Evolutionary conservation across 2,888 invertebrate genomes (phyloP).

Genomic region (Morpho deidamia): DNA sequence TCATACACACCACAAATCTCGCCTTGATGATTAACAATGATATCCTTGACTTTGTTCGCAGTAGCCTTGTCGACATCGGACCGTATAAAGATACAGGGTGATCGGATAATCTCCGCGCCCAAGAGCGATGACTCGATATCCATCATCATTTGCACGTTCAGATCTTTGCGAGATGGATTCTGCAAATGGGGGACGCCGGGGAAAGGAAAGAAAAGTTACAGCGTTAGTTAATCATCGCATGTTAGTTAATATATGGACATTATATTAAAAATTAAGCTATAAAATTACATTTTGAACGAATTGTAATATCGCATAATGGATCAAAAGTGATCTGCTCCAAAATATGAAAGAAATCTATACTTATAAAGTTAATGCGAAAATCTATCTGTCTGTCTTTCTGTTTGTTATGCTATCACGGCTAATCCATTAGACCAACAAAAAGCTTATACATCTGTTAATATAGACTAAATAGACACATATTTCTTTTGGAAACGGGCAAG

Average conservation of each 20-base stretch:
- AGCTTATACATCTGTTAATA: too few species aligned
- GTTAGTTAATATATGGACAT: not conserved
- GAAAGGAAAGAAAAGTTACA: slow-evolving; percentile 25
- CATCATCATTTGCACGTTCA: slow-evolving; percentile 95
- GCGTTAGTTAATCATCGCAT: slow-evolving; percentile 8
- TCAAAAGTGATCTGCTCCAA: too few species aligned
- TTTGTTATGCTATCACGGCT: too few species aligned
- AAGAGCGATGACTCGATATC: slow-evolving; percentile 91
- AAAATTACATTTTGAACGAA: not conserved
- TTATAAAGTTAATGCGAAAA: too few species aligned
- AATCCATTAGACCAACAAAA: too few species aligned
- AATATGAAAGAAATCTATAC: too few species aligned
- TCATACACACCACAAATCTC: slow-evolving; percentile 78
- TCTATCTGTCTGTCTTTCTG: too few species aligned
- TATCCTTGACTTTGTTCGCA: slow-evolving; percentile 90
- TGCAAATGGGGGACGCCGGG: slow-evolving; percentile 68
- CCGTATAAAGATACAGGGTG: slow-evolving; percentile 89
- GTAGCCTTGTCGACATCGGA: slow-evolving; percentile 91
- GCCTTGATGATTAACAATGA: slow-evolving; percentile 92
- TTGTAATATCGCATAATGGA: too few species aligned
- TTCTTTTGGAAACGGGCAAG: too few species aligned
- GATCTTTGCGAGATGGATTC: slow-evolving; percentile 93
- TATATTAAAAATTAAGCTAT: not conserved
- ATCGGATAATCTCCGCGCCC: slow-evolving; percentile 86
- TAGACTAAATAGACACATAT: too few species aligned